A percentile compares a stretch with the other conserved stretches of the same genome.
Evolutionary conservation across 2,797 vertebrate species (phyloP).

Genomic region (Lindbergichthys nudifrons): DNA sequence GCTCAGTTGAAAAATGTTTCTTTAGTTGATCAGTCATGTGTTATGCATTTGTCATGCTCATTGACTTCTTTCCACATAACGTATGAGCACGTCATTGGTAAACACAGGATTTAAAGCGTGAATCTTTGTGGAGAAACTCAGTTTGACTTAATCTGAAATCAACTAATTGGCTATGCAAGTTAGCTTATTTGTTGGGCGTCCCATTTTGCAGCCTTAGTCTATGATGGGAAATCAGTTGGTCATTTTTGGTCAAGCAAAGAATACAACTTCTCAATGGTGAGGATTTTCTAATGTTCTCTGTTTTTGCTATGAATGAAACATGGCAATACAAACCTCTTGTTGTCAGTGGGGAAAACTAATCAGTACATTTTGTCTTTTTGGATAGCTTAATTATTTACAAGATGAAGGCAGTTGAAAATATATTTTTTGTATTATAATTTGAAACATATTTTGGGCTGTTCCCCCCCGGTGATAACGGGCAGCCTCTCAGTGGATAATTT

Average conservation of each 20-base stretch:
- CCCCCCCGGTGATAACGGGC: background rate
- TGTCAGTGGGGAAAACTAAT: background rate
- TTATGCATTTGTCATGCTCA: too few species aligned
- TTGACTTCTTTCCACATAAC: too few species aligned
- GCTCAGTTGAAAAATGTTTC: too few species aligned
- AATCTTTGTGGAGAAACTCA: too few species aligned
- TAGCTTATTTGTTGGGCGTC: background rate
- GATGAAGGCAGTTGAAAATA: background rate
- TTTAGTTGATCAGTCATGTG: too few species aligned
- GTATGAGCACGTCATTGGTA: too few species aligned
- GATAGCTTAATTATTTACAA: background rate
- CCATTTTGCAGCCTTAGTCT: background rate
- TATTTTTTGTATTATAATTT: background rate
- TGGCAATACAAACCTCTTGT: background rate
- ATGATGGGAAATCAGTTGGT: background rate
- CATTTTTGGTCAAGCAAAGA: background rate
- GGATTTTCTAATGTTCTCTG: background rate
- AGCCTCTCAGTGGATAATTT: slow-evolving; percentile 26
- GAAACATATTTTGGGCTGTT: background rate
- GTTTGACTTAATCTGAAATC: too few species aligned
- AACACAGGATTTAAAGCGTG: too few species aligned
- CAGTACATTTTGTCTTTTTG: background rate
- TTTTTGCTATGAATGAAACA: background rate
- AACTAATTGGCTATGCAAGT: too few species aligned
- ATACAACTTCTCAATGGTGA: background rate